Percentiles rank a stretch among this genome's conserved stretches.
Conservation (phyloP, 1,140 invertebrate genomes). For the Megalopta genalis region DNA sequence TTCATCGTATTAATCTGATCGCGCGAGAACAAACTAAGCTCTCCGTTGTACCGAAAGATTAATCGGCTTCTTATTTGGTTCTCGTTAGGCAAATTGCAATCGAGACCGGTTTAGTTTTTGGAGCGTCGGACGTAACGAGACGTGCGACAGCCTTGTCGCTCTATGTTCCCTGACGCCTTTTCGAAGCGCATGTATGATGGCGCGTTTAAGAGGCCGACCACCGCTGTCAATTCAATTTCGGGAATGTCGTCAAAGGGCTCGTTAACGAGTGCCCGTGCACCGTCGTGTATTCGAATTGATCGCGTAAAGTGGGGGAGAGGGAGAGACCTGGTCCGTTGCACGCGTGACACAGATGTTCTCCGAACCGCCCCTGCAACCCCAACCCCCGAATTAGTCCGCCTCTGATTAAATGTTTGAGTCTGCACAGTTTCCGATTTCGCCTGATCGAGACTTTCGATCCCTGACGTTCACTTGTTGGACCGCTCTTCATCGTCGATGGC, state of each 20-base stretch:
- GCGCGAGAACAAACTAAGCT: no score
- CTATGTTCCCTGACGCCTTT: slow-evolving; percentile 12
- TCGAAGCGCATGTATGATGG: background rate
- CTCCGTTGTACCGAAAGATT: background rate
- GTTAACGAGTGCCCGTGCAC: slow-evolving; percentile 10
- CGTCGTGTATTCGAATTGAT: background rate
- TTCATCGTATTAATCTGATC: background rate
- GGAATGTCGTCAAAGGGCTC: slow-evolving; percentile 36
- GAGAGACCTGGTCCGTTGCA: background rate
- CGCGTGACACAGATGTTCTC: background rate
- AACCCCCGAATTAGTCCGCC: background rate
- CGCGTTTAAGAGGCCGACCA: background rate
- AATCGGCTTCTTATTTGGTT: background rate
- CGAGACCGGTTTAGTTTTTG: background rate
- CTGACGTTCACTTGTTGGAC: no score
- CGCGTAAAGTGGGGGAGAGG: background rate
- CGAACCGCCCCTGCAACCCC: no score
- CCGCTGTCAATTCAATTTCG: slow-evolving; percentile 40
- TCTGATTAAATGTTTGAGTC: background rate
- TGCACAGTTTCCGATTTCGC: background rate
- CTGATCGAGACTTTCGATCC: background rate
- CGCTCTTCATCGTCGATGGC: no score
- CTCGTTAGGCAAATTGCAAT: slow-evolving; percentile 13
- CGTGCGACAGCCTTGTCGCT: background rate
- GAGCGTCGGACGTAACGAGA: background rate